Evolutionary conservation across 2,888 invertebrate species (phyloP).

Genomic region (Sarcophaga rosellei): DNA sequence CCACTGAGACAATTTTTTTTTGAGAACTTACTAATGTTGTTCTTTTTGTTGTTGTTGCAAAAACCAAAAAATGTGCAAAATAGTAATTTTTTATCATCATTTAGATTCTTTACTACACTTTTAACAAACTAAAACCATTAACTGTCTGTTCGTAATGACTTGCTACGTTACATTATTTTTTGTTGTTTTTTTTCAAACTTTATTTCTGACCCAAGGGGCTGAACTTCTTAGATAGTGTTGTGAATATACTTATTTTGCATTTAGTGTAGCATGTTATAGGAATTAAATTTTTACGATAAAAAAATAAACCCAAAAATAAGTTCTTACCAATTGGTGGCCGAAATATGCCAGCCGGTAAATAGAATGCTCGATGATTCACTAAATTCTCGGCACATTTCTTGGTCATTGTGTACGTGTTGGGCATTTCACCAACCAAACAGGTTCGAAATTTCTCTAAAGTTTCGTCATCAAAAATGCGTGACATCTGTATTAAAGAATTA

Average conservation of each 20-base stretch:
- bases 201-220: constrained; percentile 20
- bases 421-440: constrained; percentile 80
- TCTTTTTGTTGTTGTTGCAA: constrained; percentile 54
- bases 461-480: constrained; percentile 79
- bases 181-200: background rate
- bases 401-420: constrained; percentile 82
- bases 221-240: constrained; percentile 11
- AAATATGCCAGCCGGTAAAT: constrained; percentile 81
- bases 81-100: constrained; percentile 66
- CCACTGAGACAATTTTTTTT: constrained; percentile 49
- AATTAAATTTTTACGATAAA: too few relatives aligned
- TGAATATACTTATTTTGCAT: background rate
- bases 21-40: constrained; percentile 55
- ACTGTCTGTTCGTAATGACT: constrained; percentile 63
- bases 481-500: constrained; percentile 73
- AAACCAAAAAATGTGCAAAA: constrained; percentile 50
- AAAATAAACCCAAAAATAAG: background rate
- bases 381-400: constrained; percentile 81
- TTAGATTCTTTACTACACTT: constrained; percentile 59
- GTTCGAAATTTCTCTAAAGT: constrained; percentile 80
- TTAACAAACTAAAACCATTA: constrained; percentile 65
- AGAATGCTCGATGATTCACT: constrained; percentile 80
- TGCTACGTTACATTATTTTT: constrained; percentile 23
- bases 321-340: constrained; percentile 80
- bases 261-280: background rate